phyloP scores from a whole-genome alignment of 2,113 vertebrate genomes.

The Falco punctatus region DNA sequence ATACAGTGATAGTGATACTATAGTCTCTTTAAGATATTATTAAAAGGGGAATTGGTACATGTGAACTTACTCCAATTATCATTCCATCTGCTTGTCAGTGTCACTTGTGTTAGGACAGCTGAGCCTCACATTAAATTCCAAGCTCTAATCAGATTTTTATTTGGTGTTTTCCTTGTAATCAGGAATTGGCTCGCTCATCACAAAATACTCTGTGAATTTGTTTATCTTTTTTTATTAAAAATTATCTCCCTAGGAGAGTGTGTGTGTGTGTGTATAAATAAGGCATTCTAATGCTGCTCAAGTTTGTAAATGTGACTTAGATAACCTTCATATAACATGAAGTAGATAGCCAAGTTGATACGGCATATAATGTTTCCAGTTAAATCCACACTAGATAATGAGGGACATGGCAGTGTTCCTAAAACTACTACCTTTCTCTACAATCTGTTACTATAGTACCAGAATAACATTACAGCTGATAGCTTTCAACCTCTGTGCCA shows the following conservation, averaged over 20 bases:
- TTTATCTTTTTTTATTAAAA: neutral
- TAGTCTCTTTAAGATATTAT: neutral
- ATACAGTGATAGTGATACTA: neutral
- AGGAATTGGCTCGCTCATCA: neutral
- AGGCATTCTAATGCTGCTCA: neutral
- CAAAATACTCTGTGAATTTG: neutral
- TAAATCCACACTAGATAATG: neutral
- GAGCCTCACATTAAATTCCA: neutral
- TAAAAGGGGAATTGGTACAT: neutral
- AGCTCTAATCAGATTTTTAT: conserved; percentile 14
- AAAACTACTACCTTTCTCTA: neutral
- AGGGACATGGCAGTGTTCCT: neutral
- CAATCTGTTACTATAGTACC: neutral
- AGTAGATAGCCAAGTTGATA: neutral
- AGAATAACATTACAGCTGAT: neutral
- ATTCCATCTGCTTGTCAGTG: conserved; percentile 12
- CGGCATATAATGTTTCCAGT: neutral
- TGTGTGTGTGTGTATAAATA: neutral
- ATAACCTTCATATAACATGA: neutral
- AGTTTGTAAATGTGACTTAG: neutral
- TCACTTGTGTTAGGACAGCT: neutral
- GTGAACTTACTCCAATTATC: neutral
- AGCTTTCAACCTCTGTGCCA: neutral
- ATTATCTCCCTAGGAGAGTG: neutral
- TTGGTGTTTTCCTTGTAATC: conserved; percentile 37